phyloP scores from a whole-genome alignment of 2,113 vertebrate genomes.

The Megaleporinus macrocephalus region DNA sequence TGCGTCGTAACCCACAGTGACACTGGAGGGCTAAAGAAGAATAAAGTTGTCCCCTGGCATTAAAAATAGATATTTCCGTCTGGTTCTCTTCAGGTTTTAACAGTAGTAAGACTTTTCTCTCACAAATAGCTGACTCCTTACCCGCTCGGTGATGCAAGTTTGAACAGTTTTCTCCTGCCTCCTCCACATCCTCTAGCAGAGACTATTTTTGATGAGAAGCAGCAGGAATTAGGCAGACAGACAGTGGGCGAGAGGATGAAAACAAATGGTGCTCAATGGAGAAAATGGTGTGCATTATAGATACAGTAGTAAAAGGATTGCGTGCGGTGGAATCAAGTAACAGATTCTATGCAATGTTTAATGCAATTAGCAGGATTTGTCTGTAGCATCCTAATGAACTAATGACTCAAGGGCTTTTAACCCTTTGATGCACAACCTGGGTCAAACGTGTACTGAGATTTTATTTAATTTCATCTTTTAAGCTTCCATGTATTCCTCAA shows the following conservation, averaged over 20 bases:
- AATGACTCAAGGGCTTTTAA: too few relatives aligned
- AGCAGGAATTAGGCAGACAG: conserved; percentile 18
- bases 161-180: conserved; percentile 14
- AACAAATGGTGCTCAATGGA: background rate
- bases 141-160: conserved; percentile 15
- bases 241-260: conserved; percentile 18
- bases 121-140: conserved; percentile 8
- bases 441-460: too few relatives aligned
- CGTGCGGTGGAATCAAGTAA: background rate
- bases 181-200: conserved; percentile 12
- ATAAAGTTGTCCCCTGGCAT: background rate
- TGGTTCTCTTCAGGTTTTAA: background rate
- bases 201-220: conserved; percentile 2
- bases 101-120: background rate
- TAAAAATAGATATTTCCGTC: background rate
- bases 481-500: too few relatives aligned
- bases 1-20: background rate
- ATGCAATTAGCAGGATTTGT: background rate
- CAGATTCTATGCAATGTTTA: background rate
- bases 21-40: background rate
- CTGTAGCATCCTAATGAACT: background rate
- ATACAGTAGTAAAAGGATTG: background rate
- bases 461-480: too few relatives aligned
- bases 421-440: too few relatives aligned
- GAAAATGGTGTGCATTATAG: background rate